Percentiles rank a stretch among this genome's conserved stretches.
Evolutionary conservation across 2,888 invertebrate genomes (phyloP).

Genomic region (Drosophila monieri): DNA sequence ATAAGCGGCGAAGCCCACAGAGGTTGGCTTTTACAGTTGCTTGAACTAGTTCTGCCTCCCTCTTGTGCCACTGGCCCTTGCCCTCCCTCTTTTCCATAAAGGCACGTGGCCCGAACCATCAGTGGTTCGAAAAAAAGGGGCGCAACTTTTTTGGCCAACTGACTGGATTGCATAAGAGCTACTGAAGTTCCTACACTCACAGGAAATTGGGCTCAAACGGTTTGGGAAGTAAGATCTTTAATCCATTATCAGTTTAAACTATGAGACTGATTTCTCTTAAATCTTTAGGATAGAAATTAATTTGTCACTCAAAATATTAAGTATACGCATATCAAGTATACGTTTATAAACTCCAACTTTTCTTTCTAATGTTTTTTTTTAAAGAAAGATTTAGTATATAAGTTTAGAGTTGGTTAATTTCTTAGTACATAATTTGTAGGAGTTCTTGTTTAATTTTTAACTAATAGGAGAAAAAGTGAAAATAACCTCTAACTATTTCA

Average conservation of each 20-base stretch:
- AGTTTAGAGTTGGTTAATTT: too few species aligned
- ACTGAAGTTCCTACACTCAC: constrained; percentile 21
- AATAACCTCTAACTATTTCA: too few species aligned
- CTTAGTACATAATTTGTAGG: too few species aligned
- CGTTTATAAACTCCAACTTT: neutral
- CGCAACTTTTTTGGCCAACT: constrained; percentile 56
- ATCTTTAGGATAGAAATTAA: too few species aligned
- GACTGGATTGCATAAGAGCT: constrained; percentile 63
- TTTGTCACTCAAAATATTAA: neutral
- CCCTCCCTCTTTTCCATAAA: constrained; percentile 4
- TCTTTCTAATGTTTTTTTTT: too few species aligned
- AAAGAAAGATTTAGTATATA: too few species aligned
- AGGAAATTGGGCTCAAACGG: neutral
- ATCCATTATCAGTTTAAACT: too few species aligned
- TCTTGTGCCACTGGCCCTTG: constrained; percentile 10
- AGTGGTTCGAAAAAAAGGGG: constrained; percentile 48
- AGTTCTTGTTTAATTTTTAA: too few species aligned
- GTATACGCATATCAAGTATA: neutral
- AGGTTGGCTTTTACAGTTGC: constrained; percentile 72
- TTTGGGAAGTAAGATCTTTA: neutral
- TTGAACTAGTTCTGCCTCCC: constrained; percentile 70
- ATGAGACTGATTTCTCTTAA: too few species aligned
- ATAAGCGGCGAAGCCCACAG: constrained; percentile 45
- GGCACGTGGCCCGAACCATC: constrained; percentile 61
- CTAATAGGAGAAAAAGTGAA: too few species aligned